phyloP scores from a whole-genome alignment of 2,888 invertebrate species.

The Serrognathus titanus region DNA sequence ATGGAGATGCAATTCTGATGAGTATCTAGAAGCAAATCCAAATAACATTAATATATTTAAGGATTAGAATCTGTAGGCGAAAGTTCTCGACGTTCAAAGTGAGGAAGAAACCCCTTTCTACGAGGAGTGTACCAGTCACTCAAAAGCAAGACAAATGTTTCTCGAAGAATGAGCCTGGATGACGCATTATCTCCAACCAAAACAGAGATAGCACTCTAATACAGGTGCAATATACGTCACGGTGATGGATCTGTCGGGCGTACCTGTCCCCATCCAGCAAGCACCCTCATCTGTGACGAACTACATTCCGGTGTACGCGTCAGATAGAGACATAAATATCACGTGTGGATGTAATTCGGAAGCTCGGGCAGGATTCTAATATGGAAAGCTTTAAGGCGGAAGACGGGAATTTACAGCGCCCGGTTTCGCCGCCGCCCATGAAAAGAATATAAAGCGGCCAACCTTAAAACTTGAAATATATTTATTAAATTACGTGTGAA shows the following conservation, averaged over 20 bases:
- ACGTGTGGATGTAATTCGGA: not conserved
- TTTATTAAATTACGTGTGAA: not conserved
- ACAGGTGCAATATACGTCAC: constrained; percentile 37
- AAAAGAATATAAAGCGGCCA: not conserved
- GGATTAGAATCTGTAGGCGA: no score
- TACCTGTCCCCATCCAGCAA: constrained; percentile 1
- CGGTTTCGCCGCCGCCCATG: not conserved
- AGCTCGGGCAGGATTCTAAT: not conserved
- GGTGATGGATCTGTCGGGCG: constrained; percentile 31
- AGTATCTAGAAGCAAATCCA: no score
- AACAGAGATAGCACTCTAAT: constrained; percentile 27
- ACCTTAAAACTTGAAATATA: not conserved
- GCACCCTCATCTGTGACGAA: not conserved
- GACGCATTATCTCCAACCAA: constrained; percentile 26
- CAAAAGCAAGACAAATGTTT: constrained; percentile 34
- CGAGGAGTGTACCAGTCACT: constrained; percentile 29
- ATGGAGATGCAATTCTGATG: no score
- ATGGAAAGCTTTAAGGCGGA: not conserved
- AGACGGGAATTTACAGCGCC: not conserved
- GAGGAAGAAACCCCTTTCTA: constrained; percentile 13
- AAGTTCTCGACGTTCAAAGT: constrained; percentile 8
- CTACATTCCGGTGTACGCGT: not conserved
- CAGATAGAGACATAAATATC: not conserved
- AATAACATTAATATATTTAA: no score
- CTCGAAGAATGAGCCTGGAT: constrained; percentile 27